These are phyloP conservation scores for Rhamphomyia laevipes DNA, from an alignment of 2,888 invertebrate genomes.

Conservation along the genomic window DNA sequence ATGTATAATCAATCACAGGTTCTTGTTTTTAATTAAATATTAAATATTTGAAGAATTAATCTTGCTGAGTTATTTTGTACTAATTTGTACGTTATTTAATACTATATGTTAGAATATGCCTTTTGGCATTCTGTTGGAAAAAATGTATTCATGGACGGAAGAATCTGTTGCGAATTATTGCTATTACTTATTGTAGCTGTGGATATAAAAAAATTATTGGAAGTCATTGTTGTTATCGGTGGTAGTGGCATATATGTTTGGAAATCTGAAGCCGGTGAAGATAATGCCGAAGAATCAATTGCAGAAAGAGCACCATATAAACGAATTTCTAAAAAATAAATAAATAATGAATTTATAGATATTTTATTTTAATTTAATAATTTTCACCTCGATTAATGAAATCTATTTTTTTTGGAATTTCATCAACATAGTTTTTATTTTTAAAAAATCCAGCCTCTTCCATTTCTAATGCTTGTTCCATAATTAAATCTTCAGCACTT, in stretches of 20 bases:
- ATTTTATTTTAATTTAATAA: conserved; percentile 30
- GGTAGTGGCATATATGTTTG: neutral
- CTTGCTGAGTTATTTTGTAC: too few relatives aligned
- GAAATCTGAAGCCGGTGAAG: conserved; percentile 28
- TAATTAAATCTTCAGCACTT: conserved; percentile 33
- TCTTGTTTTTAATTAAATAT: too few relatives aligned
- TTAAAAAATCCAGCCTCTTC: conserved; percentile 33
- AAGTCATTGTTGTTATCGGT: neutral
- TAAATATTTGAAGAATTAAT: too few relatives aligned
- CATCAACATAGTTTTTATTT: conserved; percentile 23
- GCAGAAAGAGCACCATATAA: conserved; percentile 22
- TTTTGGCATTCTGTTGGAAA: neutral
- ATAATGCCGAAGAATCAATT: conserved; percentile 33
- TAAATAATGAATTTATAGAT: conserved; percentile 19
- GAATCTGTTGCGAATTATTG: neutral
- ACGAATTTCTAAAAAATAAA: conserved; percentile 27
- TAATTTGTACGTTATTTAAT: too few relatives aligned
- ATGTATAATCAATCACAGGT: too few relatives aligned
- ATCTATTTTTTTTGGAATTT: conserved; percentile 16
- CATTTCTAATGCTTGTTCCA: conserved; percentile 37
- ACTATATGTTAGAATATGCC: too few relatives aligned
- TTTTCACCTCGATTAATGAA: conserved; percentile 23
- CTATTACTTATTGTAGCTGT: neutral
- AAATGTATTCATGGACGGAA: conserved; percentile 2
- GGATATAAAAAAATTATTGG: neutral